Evolutionary conservation across 1,140 invertebrate species (phyloP).

Genomic region (Drosophila virilis): DNA sequence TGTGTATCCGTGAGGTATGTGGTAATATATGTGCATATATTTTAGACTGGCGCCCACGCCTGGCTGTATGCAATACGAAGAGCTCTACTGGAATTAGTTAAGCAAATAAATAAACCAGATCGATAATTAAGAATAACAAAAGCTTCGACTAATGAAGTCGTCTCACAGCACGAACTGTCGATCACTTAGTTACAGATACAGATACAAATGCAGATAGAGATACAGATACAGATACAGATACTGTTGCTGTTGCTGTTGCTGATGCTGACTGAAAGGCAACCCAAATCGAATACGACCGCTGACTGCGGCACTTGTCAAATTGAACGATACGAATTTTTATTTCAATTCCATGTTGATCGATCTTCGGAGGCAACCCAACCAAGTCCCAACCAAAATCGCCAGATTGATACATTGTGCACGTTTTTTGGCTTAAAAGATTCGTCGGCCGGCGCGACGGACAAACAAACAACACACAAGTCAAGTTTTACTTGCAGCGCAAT

Average conservation of each 20-base stretch:
- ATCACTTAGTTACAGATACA: constrained; percentile 40
- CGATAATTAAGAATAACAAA: constrained; percentile 81
- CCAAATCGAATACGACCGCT: constrained; percentile 39
- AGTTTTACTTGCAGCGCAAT: constrained; percentile 79
- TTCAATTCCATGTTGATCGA: constrained; percentile 84
- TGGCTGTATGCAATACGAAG: constrained; percentile 13
- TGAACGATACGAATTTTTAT: constrained; percentile 72
- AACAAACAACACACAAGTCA: constrained; percentile 28
- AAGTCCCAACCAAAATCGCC: constrained; percentile 61
- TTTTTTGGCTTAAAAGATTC: constrained; percentile 71
- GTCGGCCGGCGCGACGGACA: constrained; percentile 15
- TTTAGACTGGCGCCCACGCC: constrained; percentile 39
- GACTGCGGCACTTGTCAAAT: constrained; percentile 80
- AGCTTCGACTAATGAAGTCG: constrained; percentile 72
- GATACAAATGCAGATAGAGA: constrained; percentile 10
- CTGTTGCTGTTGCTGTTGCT: not conserved
- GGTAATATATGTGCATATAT: constrained; percentile 32
- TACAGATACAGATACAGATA: constrained; percentile 18
- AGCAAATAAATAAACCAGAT: constrained; percentile 69
- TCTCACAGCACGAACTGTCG: constrained; percentile 53
- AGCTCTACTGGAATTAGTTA: constrained; percentile 67
- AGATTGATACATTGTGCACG: constrained; percentile 82
- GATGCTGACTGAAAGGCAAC: constrained; percentile 1
- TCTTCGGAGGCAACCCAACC: constrained; percentile 47
- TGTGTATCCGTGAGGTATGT: constrained; percentile 1